These are phyloP conservation scores for Bothrops jararaca DNA, from an alignment of 2,113 vertebrate genomes.

Conservation along the genomic window DNA sequence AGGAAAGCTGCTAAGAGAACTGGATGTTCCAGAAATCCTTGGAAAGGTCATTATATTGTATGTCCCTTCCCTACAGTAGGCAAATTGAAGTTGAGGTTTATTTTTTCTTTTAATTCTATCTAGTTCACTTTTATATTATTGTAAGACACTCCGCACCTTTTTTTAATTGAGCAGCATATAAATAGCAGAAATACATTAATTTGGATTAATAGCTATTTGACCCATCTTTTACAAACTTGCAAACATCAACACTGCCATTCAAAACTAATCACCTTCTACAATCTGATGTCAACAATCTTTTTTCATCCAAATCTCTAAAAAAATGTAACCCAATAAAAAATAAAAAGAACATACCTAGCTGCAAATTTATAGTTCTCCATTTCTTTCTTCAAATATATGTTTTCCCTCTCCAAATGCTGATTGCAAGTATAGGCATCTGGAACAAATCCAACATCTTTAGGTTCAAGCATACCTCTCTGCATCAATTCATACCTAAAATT, in stretches of 20 bases:
- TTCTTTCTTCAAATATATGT: conserved; percentile 73
- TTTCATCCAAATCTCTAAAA: not conserved
- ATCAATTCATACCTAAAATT: conserved; percentile 75
- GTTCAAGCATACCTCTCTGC: conserved; percentile 72
- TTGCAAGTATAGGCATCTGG: conserved; percentile 76
- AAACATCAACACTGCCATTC: not conserved
- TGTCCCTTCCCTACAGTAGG: not conserved
- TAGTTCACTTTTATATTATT: not conserved
- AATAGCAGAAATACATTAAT: not conserved
- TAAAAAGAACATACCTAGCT: conserved; percentile 64
- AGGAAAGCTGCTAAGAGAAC: not conserved
- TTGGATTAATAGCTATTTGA: not conserved
- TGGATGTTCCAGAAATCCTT: not conserved
- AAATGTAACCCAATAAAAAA: conserved; percentile 10
- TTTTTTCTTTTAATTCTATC: not conserved
- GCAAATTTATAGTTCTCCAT: conserved; percentile 71
- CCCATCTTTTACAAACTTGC: not conserved
- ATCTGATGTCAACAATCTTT: not conserved
- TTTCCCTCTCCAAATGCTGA: conserved; percentile 75
- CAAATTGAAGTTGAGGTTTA: not conserved
- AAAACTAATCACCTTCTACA: not conserved
- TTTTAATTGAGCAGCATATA: not conserved
- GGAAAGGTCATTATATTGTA: not conserved
- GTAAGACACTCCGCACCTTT: not conserved
- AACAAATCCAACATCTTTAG: conserved; percentile 56